Evolutionary conservation across 2,797 vertebrate genomes (phyloP), one percentile per base, ranked within the genome.

Genomic region (Nannoperca obscura): DNA sequence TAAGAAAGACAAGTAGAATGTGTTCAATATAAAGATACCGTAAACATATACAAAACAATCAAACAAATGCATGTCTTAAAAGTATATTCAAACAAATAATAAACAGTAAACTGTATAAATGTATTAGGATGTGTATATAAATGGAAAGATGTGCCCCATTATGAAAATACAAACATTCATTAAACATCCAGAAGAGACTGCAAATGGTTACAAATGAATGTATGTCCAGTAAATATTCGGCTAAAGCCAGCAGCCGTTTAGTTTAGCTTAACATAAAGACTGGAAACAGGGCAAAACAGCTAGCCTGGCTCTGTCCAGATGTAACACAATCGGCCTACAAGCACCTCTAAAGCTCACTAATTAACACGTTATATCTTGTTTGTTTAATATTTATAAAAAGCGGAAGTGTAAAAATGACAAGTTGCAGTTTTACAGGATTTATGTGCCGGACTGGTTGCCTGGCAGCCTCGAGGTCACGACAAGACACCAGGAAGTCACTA

Each of bases 401-500:
- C 2, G 0, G 12, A 38, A 32, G 27, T 6, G 7, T 44, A 55
- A 24, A 44, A 44, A 57, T 0, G 4, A 27, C 14, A 19, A 38
- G 34, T 27, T 40, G 32, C 19, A 17, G 5, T 60, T 71, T 71
- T 30, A 61, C 17, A 61, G 46, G 47, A 53, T 62, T 42, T 22
- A 32, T 30, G 12, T 24, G 14, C 10, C 20, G 1, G 14, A 8
- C 52, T 34, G 38, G 15, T 54, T 53, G 40, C 14, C 52, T 49
- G 52, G 61, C 44, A 49, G 42, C 61, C 19, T 54, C 10, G 13
- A 54, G 63, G 47, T 34, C 63, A 53, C 12, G n/a, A 54, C 49
- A 57, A 40, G 17, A 40, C 50, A 32, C 30, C 22, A 57, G 40
- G 40, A 68, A 44, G 47, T 60, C 53, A 13, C 52, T 69, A 20